Base-by-base conservation (phyloP, 2,888 invertebrate species). In the Chrysolina oricalcia region DNA sequence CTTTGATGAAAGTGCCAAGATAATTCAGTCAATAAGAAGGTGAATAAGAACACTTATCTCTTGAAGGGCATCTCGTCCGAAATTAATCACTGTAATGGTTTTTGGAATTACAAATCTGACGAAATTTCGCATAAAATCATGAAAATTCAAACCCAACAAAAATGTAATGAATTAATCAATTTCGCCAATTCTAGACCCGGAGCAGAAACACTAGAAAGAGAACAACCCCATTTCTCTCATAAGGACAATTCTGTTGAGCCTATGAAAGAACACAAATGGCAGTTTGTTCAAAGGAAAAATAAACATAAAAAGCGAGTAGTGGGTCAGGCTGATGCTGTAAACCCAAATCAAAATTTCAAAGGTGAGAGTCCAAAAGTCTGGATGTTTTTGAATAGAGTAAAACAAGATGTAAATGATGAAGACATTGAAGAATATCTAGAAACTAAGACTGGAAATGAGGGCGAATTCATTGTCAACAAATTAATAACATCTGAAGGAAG, bases 61-160 rank as follows among this genome's bases (percentile, higher is more conserved):
- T n/a, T n/a, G n/a, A n/a, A n/a, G n/a, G n/a, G n/a, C n/a, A n/a
- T n/a, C n/a, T n/a, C n/a, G n/a, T n/a, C n/a, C n/a, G n/a, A n/a
- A n/a, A n/a, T n/a, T n/a, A n/a, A n/a, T n/a, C n/a, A n/a, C n/a
- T n/a, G n/a, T n/a, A n/a, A n/a, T n/a, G n/a, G n/a, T n/a, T n/a
- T n/a, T n/a, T n/a, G n/a, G n/a, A n/a, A n/a, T n/a, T n/a, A n/a
- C n/a, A n/a, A n/a, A n/a, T n/a, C n/a, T n/a, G n/a, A n/a, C n/a
- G 62, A 27, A 62, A 27, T 62, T 8, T 62, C 27, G 11, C 2
- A 27, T 1, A 13, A 62, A 62, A 62, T 62, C 62, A 62, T 27
- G 27, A 27, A 27, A 62, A 62, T 62, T 27, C 62, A 62, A 23
- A 62, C 62, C 27, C 62, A n/a, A 62, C 23, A 8, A 62, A 62